phyloP scores from a whole-genome alignment of 2,797 vertebrate genomes.

The Lithobates sylvaticus region DNA sequence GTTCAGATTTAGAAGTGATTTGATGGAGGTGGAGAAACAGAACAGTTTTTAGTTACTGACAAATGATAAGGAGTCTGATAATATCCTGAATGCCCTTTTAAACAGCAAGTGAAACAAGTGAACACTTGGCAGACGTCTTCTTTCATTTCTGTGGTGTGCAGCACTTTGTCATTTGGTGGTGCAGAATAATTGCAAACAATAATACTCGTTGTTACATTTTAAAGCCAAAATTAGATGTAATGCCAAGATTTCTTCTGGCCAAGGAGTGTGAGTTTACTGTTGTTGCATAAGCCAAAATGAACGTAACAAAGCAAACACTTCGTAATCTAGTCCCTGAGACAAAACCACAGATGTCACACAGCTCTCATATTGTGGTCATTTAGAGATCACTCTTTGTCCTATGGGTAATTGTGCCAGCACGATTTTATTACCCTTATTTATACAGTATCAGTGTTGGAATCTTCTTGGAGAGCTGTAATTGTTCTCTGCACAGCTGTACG shows the following conservation, averaged over 20 bases:
- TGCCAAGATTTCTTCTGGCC: conserved; percentile 20
- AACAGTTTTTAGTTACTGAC: no score
- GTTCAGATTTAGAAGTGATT: no score
- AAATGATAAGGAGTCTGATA: no score
- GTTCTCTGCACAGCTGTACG: not conserved
- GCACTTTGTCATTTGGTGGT: not conserved
- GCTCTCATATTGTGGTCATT: conserved; percentile 24
- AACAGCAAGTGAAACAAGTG: no score
- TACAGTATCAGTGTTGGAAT: not conserved
- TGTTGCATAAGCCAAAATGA: not conserved
- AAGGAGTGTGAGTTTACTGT: not conserved
- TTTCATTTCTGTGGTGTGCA: not conserved
- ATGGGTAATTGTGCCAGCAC: conserved; percentile 26
- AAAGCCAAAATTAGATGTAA: not conserved
- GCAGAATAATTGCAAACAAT: conserved; percentile 2
- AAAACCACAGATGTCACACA: conserved; percentile 36
- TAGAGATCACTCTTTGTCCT: conserved; percentile 23
- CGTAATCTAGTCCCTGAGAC: conserved; percentile 25
- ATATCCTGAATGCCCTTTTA: no score
- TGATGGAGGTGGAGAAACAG: no score
- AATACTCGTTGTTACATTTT: conserved; percentile 1
- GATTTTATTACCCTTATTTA: conserved; percentile 5
- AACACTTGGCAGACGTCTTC: no score
- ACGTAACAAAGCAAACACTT: not conserved
- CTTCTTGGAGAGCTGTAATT: not conserved